Base-by-base conservation (phyloP, 2,113 vertebrate genomes). In the Oreochromis spilurus region DNA sequence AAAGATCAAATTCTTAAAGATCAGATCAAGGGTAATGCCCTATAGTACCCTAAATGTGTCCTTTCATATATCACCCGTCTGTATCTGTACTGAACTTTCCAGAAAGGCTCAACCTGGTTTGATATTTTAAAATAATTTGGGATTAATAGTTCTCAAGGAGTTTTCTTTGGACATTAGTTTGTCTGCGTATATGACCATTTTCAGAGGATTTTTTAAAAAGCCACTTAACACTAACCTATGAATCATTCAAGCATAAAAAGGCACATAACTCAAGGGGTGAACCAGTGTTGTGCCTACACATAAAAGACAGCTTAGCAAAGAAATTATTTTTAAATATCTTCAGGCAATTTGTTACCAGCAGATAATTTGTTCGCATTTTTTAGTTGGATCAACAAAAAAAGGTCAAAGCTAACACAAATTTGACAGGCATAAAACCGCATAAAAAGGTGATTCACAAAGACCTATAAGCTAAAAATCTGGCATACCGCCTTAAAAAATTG, bases 1-100 rank as follows among this genome's bases (percentile, higher is more conserved):
- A 67, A 67, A 21, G 11, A 40, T 67, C 11, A 38, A 38, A 38
- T 67, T n/a, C 34, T 1, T 36, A 12, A 38, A 38, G 6, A 19
- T 38, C 60, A 62, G 9, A 62, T 65, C 19, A 65, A 36, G 31
- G 9, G 17, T 13, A 38, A 65, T 0, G 0, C 34, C 34, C 34
- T 40, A 13, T 13, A 21, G 19, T 0, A 65, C 60, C 34, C 60
- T 1, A 36, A 11, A 17, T n/a, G 17, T 65, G 5, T n/a, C 60
- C 34, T 38, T 38, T 65, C 60, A 65, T 36, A 65, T 11, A 12
- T 38, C 34, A 2, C 31, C 17, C n/a, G 17, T 65, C 31, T 38
- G 31, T 38, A 7, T 65, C 31, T n/a, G 31, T 19, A 60, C 13
- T 1, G 60, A 13, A 67, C 60, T 67, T 38, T 21, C 11, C 34